Base-by-base conservation (phyloP, 2,797 vertebrate genomes). In the Myotis myotis region DNA sequence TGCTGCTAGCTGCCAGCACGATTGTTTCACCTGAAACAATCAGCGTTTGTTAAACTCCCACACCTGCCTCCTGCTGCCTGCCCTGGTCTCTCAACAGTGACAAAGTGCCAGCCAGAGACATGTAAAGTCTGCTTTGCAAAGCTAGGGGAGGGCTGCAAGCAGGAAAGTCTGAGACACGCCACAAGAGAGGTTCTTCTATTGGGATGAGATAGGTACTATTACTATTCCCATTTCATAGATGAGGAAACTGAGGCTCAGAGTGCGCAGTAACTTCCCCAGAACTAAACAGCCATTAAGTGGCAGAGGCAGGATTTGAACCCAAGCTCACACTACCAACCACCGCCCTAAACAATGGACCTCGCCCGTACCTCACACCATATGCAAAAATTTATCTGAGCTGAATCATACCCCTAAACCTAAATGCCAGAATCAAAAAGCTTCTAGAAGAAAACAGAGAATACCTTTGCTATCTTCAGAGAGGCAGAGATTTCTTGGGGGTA, bases 31-130 rank as follows among this genome's bases (percentile, higher is more conserved):
- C 94, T 60, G 72, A 25, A 47, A 84, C 93, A 75, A 68, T 0
- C 55, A 41, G 90, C 55, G 79, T 94, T 55, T 87, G 84, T 91
- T 93, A 66, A 79, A 66, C 91, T 95, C 94, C 92, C 57, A 33
- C 80, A 23, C 84, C 53, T 72, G 51, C 8, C 53, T 72, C 38
- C 94, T 8, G 19, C 38, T 70, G 44, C 86, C 68, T 1, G 86
- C 74, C 36, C 20, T 15, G 60, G 9, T 5, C 41, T 53, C 94
- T 22, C 2, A 2, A 44, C 51, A 22, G 70, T 1, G 23, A 55
- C 57, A n/a, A 1, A 1, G 51, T 5, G 9, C 5, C 60, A 60
- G 68, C 30, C 57, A 17, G 20, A 47, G 16, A 53, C 0, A 6
- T 0, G 53, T 10, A 1, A 28, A 28, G 33, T 12, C 33, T 7